Percentiles rank a stretch among this genome's conserved stretches.
Conservation (phyloP, 1,140 invertebrate genomes). For the Theocolax elegans region DNA sequence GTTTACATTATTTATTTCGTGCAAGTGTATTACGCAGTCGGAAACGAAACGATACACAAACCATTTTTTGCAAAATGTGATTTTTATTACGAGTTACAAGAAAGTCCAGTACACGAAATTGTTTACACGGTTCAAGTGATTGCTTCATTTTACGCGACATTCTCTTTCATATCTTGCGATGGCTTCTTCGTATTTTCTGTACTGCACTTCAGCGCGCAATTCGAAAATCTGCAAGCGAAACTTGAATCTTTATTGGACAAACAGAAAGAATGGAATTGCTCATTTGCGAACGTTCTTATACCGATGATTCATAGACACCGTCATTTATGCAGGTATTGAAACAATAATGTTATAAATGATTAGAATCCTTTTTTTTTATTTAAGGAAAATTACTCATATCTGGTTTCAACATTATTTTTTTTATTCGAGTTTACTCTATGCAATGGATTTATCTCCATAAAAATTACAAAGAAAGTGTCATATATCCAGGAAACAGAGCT, state of each 20-base stretch:
- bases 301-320: background rate
- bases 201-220: constrained; percentile 9
- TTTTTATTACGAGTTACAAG: background rate
- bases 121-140: background rate
- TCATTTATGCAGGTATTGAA: background rate
- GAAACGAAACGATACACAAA: background rate
- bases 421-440: too few relatives aligned
- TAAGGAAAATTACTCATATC: too few relatives aligned
- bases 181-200: background rate
- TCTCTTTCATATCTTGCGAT: background rate
- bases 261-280: background rate
- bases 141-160: background rate
- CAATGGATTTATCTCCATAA: too few relatives aligned
- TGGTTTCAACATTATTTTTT: too few relatives aligned
- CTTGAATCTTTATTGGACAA: background rate
- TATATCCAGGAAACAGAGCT: too few relatives aligned
- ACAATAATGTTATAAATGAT: too few relatives aligned
- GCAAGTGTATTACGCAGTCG: background rate
- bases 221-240: background rate
- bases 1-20: background rate
- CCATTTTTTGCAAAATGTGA: background rate
- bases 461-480: too few relatives aligned
- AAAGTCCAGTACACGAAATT: constrained; percentile 17
- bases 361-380: too few relatives aligned
- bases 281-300: background rate